Base-by-base conservation (phyloP, 2,797 vertebrate genomes). In the Bovichtus variegatus region DNA sequence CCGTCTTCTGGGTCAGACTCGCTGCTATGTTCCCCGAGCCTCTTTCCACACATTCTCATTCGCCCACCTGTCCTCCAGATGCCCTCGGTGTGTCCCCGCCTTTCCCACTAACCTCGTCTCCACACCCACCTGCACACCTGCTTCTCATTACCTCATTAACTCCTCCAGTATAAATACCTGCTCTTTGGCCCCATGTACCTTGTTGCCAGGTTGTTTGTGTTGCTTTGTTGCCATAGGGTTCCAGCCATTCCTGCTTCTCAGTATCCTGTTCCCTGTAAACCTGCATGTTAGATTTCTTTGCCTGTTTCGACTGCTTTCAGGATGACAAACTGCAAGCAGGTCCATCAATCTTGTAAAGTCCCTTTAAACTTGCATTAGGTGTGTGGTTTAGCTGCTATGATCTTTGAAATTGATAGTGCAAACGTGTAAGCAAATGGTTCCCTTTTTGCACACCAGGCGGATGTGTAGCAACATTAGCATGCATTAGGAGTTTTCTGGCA, bases 161-260 rank as follows among this genome's bases (percentile, higher is more conserved):
- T 27, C 21, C 31, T n/a, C 18, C 34, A 6, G 23, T 51, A 62
- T 25, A 71, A 58, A 58, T 59, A 72, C 27, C 49, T 34, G 58
- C 59, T 46, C n/a, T 54, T 44, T 31, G 11, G 13, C 25, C 25
- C 25, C 25, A 27, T 40, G 11, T 18, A 2, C 62, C 19, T 46
- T 4, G 6, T 0, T 1, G 19, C 19, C 8, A 5, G 43, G n/a
- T 19, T 13, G 3, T 46, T 49, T 19, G 43, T 5, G 36, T 43
- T 31, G 34, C 13, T 13, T 47, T 19, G 43, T 44, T 44, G 43
- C 43, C 7, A 19, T 29, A 19, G 11, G 9, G n/a, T 19, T 41
- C 29, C 44, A 34, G 21, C 11, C 2, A 12, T 65, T 40, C 16
- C 9, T 63, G 29, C 0, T 1, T 4, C 29, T 21, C 46, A 50